Evolutionary conservation across 2,888 invertebrate species (phyloP).

Genomic region (Tetragnatha montana): DNA sequence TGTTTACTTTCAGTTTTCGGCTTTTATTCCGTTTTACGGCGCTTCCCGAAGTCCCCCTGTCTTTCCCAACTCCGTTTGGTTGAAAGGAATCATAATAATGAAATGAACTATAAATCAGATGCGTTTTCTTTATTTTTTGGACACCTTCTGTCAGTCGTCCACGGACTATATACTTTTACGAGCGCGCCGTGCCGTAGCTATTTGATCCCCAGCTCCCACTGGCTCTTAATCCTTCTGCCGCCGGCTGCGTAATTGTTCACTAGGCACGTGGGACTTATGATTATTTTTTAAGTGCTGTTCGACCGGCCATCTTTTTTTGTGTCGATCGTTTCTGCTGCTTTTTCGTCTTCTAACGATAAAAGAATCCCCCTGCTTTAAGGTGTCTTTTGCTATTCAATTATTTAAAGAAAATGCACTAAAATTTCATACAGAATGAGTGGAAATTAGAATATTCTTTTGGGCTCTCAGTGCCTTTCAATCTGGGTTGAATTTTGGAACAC

Average conservation of each 20-base stretch:
- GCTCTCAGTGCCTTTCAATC: too few relatives aligned
- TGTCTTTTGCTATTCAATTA: too few relatives aligned
- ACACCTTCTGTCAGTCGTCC: background rate
- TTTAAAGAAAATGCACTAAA: too few relatives aligned
- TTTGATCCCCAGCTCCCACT: background rate
- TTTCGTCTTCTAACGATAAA: background rate
- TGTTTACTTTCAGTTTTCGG: conserved; percentile 61
- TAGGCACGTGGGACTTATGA: background rate
- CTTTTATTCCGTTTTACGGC: conserved; percentile 58
- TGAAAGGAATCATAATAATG: conserved; percentile 53
- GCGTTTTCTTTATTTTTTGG: background rate
- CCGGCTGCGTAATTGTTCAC: background rate
- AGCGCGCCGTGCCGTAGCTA: background rate
- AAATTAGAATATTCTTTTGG: too few relatives aligned
- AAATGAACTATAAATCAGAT: conserved; percentile 50
- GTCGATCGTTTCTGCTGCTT: background rate
- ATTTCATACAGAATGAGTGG: too few relatives aligned
- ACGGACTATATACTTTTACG: background rate
- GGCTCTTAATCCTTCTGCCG: background rate
- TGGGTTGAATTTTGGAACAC: too few relatives aligned
- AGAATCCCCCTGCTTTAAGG: background rate
- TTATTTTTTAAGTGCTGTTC: background rate
- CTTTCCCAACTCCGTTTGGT: conserved; percentile 18
- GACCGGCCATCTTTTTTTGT: background rate
- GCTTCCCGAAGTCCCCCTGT: conserved; percentile 4